Percentiles rank a stretch among this genome's conserved stretches.
Conservation (phyloP, 2,888 invertebrate species). For the Hydroisotoma schaefferi region DNA sequence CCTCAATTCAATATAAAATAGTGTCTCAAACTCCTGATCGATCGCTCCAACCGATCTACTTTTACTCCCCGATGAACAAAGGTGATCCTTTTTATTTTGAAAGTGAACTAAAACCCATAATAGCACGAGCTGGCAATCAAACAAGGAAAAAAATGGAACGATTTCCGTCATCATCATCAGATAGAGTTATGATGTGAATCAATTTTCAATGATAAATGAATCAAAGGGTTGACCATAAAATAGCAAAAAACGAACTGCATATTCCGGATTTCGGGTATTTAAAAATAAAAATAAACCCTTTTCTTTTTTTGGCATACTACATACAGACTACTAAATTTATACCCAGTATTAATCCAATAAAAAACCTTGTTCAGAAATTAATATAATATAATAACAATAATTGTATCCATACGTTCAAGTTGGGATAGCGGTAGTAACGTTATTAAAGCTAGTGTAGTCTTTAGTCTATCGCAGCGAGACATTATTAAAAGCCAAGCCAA, state of each 20-base stretch:
- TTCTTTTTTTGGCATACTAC: not conserved
- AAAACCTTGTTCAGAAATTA: not conserved
- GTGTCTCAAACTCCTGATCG: not conserved
- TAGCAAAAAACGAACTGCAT: too few relatives aligned
- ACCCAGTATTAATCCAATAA: not conserved
- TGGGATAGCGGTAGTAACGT: not conserved
- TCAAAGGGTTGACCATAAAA: constrained; percentile 2
- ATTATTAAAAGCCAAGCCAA: not conserved
- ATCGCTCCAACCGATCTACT: not conserved
- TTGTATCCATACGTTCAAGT: too few relatives aligned
- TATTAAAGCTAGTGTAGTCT: not conserved
- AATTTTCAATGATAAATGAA: not conserved
- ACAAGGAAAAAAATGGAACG: constrained; percentile 2
- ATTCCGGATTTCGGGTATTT: too few relatives aligned
- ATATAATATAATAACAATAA: not conserved
- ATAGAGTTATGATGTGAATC: not conserved
- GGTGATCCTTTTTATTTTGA: not conserved
- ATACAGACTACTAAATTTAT: too few relatives aligned
- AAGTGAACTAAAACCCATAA: not conserved
- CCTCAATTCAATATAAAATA: too few relatives aligned
- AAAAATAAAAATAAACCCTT: too few relatives aligned
- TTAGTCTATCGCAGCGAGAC: not conserved
- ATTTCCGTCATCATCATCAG: not conserved
- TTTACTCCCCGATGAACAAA: not conserved
- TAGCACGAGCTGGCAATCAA: not conserved